Percentiles rank a stretch among this genome's conserved stretches.
Evolutionary conservation across 2,888 invertebrate genomes (phyloP).

Genomic region (Agrochola lychnidis): DNA sequence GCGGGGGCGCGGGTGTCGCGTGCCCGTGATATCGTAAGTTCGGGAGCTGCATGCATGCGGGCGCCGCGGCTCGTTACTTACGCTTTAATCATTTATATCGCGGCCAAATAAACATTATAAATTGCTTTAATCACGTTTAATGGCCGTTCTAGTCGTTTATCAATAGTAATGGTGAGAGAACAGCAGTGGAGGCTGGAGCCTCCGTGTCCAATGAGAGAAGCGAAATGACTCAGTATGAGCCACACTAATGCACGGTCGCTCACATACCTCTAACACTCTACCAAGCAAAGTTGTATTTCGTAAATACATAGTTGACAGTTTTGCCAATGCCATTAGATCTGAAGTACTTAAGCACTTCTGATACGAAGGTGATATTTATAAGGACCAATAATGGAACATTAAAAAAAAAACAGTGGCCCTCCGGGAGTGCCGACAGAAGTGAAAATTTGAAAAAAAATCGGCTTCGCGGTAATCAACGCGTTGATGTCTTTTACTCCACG

Average conservation of each 20-base stretch:
- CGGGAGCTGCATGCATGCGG: slow-evolving; percentile 65
- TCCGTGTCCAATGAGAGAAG: background rate
- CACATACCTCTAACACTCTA: too few relatives aligned
- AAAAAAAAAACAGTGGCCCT: background rate
- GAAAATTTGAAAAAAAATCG: too few relatives aligned
- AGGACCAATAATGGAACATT: background rate
- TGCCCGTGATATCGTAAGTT: slow-evolving; percentile 53
- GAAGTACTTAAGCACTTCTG: background rate
- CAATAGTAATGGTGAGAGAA: slow-evolving; percentile 49
- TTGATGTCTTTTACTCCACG: too few relatives aligned
- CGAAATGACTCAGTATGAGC: background rate
- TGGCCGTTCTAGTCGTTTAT: slow-evolving; percentile 65
- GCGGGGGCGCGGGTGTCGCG: slow-evolving; percentile 68
- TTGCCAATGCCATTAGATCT: background rate
- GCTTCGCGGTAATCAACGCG: too few relatives aligned
- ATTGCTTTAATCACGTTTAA: slow-evolving; percentile 83
- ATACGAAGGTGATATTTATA: background rate
- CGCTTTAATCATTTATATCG: slow-evolving; percentile 72
- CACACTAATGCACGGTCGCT: too few relatives aligned
- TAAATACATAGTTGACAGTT: background rate
- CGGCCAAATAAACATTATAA: slow-evolving; percentile 81
- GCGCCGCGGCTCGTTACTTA: slow-evolving; percentile 58
- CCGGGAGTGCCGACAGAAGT: too few relatives aligned
- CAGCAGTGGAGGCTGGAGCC: background rate
- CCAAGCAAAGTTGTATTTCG: background rate